A percentile compares a stretch with the other conserved stretches of the same genome.
phyloP scores from a whole-genome alignment of 1,140 invertebrate genomes.

The Panulirus ornatus region DNA sequence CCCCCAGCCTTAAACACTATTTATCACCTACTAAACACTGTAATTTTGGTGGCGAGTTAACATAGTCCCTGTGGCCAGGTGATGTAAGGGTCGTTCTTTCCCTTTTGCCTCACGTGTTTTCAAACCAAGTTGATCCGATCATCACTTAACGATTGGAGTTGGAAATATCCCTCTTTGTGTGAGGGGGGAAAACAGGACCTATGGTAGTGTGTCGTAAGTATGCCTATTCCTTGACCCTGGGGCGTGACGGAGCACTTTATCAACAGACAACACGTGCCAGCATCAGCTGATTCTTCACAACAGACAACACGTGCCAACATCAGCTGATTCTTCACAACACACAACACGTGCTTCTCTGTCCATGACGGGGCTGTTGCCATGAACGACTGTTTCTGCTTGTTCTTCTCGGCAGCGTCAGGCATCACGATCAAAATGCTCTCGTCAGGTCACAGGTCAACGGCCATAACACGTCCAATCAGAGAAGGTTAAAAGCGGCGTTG shows the following conservation, averaged over 20 bases:
- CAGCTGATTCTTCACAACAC: slow-evolving; percentile 45
- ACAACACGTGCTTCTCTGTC: slow-evolving; percentile 30
- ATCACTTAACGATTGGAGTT: not conserved
- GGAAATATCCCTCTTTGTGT: not conserved
- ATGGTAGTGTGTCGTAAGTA: not conserved
- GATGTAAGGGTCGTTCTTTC: not conserved
- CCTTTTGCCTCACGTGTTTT: not conserved
- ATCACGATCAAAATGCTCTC: too few relatives aligned
- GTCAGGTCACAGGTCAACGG: too few relatives aligned
- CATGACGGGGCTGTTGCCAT: too few relatives aligned
- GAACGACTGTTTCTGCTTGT: too few relatives aligned
- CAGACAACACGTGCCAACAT: slow-evolving; percentile 16
- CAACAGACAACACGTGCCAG: not conserved
- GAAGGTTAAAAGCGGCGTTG: too few relatives aligned
- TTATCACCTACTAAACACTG: not conserved
- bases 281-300: slow-evolving; percentile 43
- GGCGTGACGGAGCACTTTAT: slow-evolving; percentile 1
- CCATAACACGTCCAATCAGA: too few relatives aligned
- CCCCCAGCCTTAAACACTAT: not conserved
- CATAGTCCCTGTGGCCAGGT: not conserved
- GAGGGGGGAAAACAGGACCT: not conserved
- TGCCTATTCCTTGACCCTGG: not conserved
- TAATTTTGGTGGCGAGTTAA: not conserved
- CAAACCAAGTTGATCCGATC: not conserved
- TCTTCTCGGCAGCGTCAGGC: too few relatives aligned